Base-by-base conservation (phyloP, 2,888 invertebrate genomes). In the Melieria picta region DNA sequence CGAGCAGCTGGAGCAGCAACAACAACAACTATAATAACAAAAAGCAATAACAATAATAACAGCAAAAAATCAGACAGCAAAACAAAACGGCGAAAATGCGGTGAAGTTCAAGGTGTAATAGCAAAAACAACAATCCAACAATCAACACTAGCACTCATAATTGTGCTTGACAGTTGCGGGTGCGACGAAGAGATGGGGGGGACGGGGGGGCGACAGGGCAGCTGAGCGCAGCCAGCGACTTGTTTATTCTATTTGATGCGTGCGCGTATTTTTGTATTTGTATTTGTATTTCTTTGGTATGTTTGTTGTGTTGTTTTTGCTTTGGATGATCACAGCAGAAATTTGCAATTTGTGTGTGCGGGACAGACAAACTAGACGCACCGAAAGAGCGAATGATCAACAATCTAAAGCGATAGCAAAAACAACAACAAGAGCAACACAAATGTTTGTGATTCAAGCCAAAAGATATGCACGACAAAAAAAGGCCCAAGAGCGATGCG, bases 91-190 rank as follows among this genome's bases (percentile, higher is more conserved):
- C 77, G 73, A 81, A 84, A 82, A 82, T 82, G 80, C 80, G 83
- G 84, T 83, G 83, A 84, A 83, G 83, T 83, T 83, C 83, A 83
- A 83, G 83, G 84, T 84, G 79, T 82, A 71, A 75, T 78, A 77
- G 75, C 80, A 76, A 71, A 60, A 72, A 74, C 62, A 74, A 52
- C 75, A 72, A 73, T 69, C 58, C 72, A 73, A 71, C 5, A 67
- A 48, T n/a, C 43, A 64, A 42, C 9, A 52, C 46, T 48, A n/a
- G n/a, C n/a, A 64, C 58, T 58, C 30, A 50, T 43, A 64, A 56
- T 10, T 60, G 7, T 13, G 64, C 48, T 13, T 43, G 57, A 56
- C 50, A 55, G 61, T 55, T 6, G 50, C 50, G n/a, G 46, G 6
- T 7, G 47, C 11, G 43, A 64, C 30, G 16, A 62, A 5, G 10